Evolutionary conservation across 2,888 invertebrate species (phyloP).

Genomic region (Drosophila picticornis): DNA sequence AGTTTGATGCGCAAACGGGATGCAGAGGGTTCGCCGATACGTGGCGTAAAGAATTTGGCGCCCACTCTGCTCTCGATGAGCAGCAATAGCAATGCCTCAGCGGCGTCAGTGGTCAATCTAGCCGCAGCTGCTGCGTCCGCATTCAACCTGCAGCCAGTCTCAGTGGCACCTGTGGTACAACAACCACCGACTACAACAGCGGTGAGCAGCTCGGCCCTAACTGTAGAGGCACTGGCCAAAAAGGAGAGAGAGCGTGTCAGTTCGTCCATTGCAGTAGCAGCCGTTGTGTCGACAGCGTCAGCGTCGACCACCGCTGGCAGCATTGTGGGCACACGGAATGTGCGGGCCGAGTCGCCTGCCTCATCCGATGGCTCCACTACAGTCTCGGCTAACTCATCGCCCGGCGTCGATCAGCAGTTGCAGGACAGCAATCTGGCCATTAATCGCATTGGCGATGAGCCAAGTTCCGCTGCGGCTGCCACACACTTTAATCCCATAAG

Average conservation of each 20-base stretch:
- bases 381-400: constrained; percentile 94
- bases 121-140: constrained; percentile 49
- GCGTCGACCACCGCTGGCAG: constrained; percentile 36
- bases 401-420: constrained; percentile 88
- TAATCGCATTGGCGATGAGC: constrained; percentile 72
- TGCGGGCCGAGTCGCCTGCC: constrained; percentile 84
- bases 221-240: constrained; percentile 73
- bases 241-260: constrained; percentile 68
- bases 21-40: constrained; percentile 89
- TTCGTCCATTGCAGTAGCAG: constrained; percentile 25
- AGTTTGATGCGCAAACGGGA: constrained; percentile 95
- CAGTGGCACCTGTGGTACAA: constrained; percentile 50
- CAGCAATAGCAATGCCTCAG: constrained; percentile 40
- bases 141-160: constrained; percentile 63
- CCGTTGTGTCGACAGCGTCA: constrained; percentile 30
- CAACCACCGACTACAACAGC: constrained; percentile 31
- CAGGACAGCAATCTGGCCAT: constrained; percentile 83
- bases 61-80: constrained; percentile 84
- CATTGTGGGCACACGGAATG: constrained; percentile 55
- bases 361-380: constrained; percentile 91
- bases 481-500: constrained; percentile 85
- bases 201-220: constrained; percentile 52
- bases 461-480: constrained; percentile 39
- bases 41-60: constrained; percentile 88
- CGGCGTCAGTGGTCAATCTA: constrained; percentile 36